These are phyloP conservation scores for Adelognathus sp. DNA, from an alignment of 2,888 invertebrate species.

Conservation along the genomic window DNA sequence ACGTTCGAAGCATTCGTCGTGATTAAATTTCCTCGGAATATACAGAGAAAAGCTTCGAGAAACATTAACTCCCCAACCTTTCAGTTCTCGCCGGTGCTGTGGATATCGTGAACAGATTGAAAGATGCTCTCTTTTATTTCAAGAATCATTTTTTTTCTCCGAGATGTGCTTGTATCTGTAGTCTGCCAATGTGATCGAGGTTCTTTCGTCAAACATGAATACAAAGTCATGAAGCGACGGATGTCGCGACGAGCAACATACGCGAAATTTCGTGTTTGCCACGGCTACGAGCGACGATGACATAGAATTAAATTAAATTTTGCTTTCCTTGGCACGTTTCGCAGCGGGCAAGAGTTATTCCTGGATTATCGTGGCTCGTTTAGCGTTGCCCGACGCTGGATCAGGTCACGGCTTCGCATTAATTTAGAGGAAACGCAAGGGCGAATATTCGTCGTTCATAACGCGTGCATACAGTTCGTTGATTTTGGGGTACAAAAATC, in stretches of 20 bases:
- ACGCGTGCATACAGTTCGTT: background rate
- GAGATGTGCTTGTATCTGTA: no score
- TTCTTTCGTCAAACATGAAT: no score
- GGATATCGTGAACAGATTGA: no score
- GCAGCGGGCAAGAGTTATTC: constrained; percentile 66
- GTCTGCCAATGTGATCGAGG: no score
- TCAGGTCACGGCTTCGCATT: constrained; percentile 63
- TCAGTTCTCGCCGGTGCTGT: no score
- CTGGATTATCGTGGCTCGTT: constrained; percentile 60
- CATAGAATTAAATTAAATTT: constrained; percentile 66
- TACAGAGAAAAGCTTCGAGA: no score
- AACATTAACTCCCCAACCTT: no score
- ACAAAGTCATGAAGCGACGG: background rate
- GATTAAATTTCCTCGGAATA: no score
- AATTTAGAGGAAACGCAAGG: constrained; percentile 60
- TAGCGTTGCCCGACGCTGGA: constrained; percentile 60
- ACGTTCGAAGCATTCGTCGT: no score
- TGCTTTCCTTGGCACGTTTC: constrained; percentile 70
- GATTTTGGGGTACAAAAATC: no score
- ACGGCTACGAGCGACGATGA: constrained; percentile 38
- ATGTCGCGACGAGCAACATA: background rate
- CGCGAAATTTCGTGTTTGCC: constrained; percentile 33
- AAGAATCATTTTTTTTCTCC: no score
- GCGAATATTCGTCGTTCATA: constrained; percentile 13
- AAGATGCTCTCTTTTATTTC: no score